phyloP scores from a whole-genome alignment of 2,797 vertebrate species.

The Lagorchestes hirsutus region DNA sequence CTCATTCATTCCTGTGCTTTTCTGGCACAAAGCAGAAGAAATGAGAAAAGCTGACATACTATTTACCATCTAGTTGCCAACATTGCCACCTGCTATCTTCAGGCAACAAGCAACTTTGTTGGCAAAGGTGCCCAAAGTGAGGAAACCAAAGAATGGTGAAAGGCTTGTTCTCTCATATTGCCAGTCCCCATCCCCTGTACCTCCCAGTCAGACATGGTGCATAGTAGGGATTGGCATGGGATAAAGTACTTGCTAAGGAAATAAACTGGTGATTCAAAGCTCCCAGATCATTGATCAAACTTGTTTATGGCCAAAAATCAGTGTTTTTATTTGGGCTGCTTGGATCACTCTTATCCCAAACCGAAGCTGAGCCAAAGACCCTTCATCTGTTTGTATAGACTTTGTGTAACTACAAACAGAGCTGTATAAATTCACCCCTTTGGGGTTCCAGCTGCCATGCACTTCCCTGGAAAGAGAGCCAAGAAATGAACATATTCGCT shows the following conservation, averaged over 20 bases:
- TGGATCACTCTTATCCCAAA: slow-evolving; percentile 71
- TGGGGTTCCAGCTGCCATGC: slow-evolving; percentile 47
- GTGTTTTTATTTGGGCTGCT: slow-evolving; percentile 75
- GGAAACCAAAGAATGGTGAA: slow-evolving; percentile 66
- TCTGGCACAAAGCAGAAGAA: slow-evolving; percentile 58
- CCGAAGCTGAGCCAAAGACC: slow-evolving; percentile 72
- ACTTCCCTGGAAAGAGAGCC: slow-evolving; percentile 22
- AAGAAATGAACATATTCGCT: slow-evolving; percentile 45
- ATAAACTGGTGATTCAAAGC: slow-evolving; percentile 62
- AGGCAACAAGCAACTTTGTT: slow-evolving; percentile 65
- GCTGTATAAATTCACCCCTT: slow-evolving; percentile 59
- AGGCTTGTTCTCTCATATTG: slow-evolving; percentile 10
- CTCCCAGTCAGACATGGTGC: slow-evolving; percentile 66
- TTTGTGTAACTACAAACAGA: slow-evolving; percentile 72
- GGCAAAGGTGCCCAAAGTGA: slow-evolving; percentile 37
- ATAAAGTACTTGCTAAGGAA: slow-evolving; percentile 78
- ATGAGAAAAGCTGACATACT: slow-evolving; percentile 49
- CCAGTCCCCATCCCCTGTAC: background rate
- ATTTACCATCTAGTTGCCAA: slow-evolving; percentile 54
- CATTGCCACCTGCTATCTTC: slow-evolving; percentile 63
- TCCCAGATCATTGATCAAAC: slow-evolving; percentile 78
- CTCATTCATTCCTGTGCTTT: slow-evolving; percentile 60
- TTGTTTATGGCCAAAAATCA: slow-evolving; percentile 76
- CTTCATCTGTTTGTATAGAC: slow-evolving; percentile 77
- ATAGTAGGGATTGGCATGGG: slow-evolving; percentile 69